A percentile compares a stretch with the other conserved stretches of the same genome.
Conservation (phyloP, 2,113 vertebrate genomes). For the Meleagris gallopavo region DNA sequence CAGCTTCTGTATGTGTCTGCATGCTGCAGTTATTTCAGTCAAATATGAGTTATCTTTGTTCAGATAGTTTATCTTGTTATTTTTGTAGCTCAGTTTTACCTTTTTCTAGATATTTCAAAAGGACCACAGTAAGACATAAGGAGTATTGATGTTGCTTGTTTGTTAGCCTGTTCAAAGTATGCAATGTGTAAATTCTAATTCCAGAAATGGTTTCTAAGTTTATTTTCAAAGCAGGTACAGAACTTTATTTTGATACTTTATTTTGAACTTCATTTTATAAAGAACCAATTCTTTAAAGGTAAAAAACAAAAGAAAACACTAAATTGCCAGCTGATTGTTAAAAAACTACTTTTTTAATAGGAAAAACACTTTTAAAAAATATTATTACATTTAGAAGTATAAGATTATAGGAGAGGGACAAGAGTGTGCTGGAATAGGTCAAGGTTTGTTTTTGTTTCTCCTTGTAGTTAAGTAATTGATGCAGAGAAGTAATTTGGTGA, state of each 20-base stretch:
- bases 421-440: neutral
- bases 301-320: neutral
- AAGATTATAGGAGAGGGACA: neutral
- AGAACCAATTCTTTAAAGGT: neutral
- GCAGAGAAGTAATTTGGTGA: neutral
- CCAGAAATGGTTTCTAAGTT: accelerated
- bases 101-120: neutral
- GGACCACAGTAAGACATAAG: neutral
- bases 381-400: neutral
- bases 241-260: neutral
- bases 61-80: neutral
- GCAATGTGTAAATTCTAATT: neutral
- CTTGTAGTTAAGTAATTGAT: neutral
- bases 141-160: neutral
- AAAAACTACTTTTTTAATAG: neutral
- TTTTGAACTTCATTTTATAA: too few species aligned
- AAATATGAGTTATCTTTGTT: neutral
- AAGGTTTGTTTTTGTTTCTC: neutral
- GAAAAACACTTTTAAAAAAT: neutral
- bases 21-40: neutral
- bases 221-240: neutral
- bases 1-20: neutral
- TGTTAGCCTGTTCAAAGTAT: neutral
- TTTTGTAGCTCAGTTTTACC: neutral
- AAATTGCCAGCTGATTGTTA: neutral